These are phyloP conservation scores for Adrianichthys oophorus DNA, from an alignment of 2,797 vertebrate species.

Conservation along the genomic window DNA sequence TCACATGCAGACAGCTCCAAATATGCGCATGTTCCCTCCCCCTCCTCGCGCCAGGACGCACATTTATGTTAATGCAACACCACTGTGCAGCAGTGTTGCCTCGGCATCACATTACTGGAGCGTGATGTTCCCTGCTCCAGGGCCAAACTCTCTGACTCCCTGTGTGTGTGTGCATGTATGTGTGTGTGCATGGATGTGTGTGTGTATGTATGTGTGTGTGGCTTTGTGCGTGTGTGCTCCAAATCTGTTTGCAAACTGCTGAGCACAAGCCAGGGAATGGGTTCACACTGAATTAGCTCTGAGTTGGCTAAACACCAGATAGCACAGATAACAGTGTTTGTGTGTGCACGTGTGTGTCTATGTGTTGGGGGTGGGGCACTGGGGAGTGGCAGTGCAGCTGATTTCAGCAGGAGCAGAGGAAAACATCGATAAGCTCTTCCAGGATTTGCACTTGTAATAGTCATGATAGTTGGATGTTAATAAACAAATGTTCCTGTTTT, in stretches of 20 bases:
- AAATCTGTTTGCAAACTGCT: conserved; percentile 76
- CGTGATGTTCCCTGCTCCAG: conserved; percentile 74
- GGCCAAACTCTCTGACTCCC: conserved; percentile 58
- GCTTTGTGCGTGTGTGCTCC: conserved; percentile 33
- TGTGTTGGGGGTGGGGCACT: neutral
- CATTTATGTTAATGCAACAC: conserved; percentile 65
- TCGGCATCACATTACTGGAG: conserved; percentile 77
- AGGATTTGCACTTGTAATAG: conserved; percentile 50
- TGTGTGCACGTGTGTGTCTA: conserved; percentile 22
- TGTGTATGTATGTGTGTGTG: conserved; percentile 42
- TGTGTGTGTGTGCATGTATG: conserved; percentile 25
- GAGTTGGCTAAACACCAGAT: conserved; percentile 74
- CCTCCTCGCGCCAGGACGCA: conserved; percentile 45
- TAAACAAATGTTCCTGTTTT: conserved; percentile 11
- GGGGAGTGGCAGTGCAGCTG: conserved; percentile 37
- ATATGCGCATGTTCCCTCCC: conserved; percentile 39
- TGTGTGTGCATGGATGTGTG: conserved; percentile 39
- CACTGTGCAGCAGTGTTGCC: conserved; percentile 56
- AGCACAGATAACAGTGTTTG: conserved; percentile 55
- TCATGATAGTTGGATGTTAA: conserved; percentile 50
- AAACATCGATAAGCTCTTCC: conserved; percentile 69
- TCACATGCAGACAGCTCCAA: conserved; percentile 42
- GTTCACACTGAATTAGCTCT: conserved; percentile 75
- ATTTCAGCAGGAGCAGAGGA: conserved; percentile 66
- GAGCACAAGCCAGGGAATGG: conserved; percentile 67